Base-by-base conservation (phyloP, 2,113 vertebrate species). In the Felis chaus region DNA sequence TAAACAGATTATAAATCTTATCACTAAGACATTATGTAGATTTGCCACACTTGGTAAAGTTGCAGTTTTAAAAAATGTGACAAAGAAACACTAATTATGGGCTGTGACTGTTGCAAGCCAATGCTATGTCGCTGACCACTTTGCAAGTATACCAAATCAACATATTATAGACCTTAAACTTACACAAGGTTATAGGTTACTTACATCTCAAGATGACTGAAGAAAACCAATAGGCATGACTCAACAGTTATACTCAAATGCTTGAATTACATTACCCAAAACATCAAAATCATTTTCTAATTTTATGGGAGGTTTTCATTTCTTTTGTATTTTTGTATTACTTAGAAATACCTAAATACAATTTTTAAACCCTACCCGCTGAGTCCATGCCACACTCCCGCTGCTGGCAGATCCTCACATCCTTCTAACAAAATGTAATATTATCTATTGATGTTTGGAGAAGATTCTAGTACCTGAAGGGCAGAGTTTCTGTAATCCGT, bases 201-300 rank as follows among this genome's bases (percentile, higher is more conserved):
- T 66, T 87, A 55, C 12, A 65, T 81, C 76, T 81, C 25, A 85
- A 16, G n/a, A 71, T 55, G 29, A 21, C n/a, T 23, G 19, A 45
- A 41, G 81, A 7, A 15, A 11, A 85, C 83, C 65, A 90, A 41
- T 41, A 53, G 31, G 55, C 18, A 1, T 8, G 8, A 69, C 12
- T 86, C 55, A 90, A 48, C 2, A 57, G 9, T 96, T 73, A n/a
- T 0, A 57, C 71, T 55, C 7, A 73, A 93, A 90, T 55, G 13
- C 23, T 97, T 18, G 16, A 94, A 91, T 90, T 39, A 63, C 29
- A 63, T 53, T 71, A 68, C 55, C 57, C 23, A 25, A 96, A 36
- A 65, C 23, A 88, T 80, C 13, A 71, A 90, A 88, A 55, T 45
- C 23, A 61, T 81, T 93, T 97, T 89, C 21, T 63, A 85, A 71